Evolutionary conservation across 2,888 invertebrate species (phyloP).

Genomic region (Tetragonisca angustula): DNA sequence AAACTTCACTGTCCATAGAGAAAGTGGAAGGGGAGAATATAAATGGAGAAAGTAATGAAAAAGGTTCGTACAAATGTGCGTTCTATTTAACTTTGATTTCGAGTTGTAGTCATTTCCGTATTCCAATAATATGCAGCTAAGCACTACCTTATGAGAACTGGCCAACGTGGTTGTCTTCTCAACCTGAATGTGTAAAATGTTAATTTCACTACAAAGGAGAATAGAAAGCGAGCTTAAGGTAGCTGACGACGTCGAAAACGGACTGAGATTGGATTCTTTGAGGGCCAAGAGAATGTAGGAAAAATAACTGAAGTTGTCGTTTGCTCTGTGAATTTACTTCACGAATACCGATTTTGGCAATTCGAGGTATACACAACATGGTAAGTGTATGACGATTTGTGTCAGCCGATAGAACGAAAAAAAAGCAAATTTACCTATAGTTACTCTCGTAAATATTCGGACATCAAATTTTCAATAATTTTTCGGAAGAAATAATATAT

Average conservation of each 20-base stretch:
- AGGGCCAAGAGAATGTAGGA: neutral
- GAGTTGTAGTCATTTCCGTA: neutral
- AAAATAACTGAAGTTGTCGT: neutral
- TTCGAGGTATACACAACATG: neutral
- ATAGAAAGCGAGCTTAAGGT: neutral
- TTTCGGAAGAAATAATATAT: too few species aligned
- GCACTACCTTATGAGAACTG: neutral
- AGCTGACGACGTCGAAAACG: neutral
- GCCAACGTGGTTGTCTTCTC: neutral
- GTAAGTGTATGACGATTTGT: neutral
- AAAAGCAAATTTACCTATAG: too few species aligned
- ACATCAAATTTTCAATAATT: too few species aligned
- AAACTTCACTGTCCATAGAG: too few species aligned
- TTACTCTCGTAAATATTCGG: too few species aligned
- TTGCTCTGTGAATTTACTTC: neutral
- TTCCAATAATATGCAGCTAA: neutral
- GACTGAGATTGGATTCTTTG: constrained; percentile 2
- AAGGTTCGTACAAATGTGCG: neutral
- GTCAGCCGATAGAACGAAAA: neutral
- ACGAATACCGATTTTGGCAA: neutral
- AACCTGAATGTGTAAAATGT: neutral
- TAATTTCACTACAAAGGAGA: neutral
- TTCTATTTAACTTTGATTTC: neutral
- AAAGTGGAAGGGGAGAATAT: neutral
- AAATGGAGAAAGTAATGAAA: neutral